Evolutionary conservation across 2,888 invertebrate genomes (phyloP).

Genomic region (Leucophenga maculata): DNA sequence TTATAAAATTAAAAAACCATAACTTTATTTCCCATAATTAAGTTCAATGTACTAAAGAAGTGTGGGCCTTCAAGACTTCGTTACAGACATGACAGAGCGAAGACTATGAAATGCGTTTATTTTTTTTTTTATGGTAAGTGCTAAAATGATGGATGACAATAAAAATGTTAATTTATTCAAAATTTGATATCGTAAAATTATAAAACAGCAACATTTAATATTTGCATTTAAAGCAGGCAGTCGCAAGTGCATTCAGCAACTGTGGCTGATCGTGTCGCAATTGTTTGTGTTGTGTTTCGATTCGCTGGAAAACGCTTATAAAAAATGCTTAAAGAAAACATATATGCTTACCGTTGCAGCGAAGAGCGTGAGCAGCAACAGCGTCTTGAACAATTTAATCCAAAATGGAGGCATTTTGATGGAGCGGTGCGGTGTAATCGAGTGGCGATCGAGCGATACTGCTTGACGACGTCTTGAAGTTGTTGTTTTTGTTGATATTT

Average conservation of each 20-base stretch:
- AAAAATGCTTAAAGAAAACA: neutral
- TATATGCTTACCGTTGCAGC: slow-evolving; percentile 44
- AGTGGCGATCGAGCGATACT: neutral
- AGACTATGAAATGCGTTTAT: no score
- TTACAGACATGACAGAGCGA: neutral
- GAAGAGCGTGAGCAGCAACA: slow-evolving; percentile 51
- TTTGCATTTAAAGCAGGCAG: neutral
- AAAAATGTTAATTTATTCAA: neutral
- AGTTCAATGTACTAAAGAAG: no score
- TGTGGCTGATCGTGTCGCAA: neutral
- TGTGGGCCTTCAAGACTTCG: neutral
- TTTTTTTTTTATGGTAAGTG: no score
- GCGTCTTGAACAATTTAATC: slow-evolving; percentile 48
- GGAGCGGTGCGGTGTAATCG: neutral
- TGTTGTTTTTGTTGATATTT: slow-evolving; percentile 14
- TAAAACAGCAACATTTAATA: neutral
- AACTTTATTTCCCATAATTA: no score
- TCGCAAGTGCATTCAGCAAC: neutral
- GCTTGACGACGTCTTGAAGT: slow-evolving; percentile 13
- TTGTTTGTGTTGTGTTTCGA: no score
- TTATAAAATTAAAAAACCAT: no score
- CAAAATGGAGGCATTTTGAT: slow-evolving; percentile 48
- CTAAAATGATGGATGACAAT: neutral
- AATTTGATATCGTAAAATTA: neutral
- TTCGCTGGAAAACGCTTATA: neutral